Percentiles rank a stretch among this genome's conserved stretches.
phyloP scores from a whole-genome alignment of 2,797 vertebrate species.

The Anabas testudineus region DNA sequence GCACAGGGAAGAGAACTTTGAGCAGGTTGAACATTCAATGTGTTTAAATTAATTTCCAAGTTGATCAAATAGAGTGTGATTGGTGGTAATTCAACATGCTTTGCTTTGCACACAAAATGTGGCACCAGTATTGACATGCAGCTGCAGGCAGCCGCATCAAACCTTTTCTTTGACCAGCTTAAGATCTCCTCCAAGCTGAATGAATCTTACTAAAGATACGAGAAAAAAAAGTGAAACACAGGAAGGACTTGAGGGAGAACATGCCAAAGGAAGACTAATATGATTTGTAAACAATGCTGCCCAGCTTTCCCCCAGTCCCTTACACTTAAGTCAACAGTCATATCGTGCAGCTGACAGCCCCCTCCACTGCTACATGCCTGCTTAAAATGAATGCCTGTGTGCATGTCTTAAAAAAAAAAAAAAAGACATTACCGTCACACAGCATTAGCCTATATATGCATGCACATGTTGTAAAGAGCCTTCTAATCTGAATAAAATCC shows the following conservation, averaged over 20 bases:
- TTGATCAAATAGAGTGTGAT: slow-evolving; percentile 21
- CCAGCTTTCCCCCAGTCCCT: slow-evolving; percentile 28
- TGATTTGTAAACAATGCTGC: slow-evolving; percentile 48
- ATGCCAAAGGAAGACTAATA: slow-evolving; percentile 46
- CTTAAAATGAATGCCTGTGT: slow-evolving; percentile 29
- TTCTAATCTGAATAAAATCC: slow-evolving; percentile 27
- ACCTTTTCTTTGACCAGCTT: slow-evolving; percentile 3
- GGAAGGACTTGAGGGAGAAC: slow-evolving; percentile 28
- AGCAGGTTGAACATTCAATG: slow-evolving; percentile 26
- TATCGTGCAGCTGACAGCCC: slow-evolving; percentile 38
- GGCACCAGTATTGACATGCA: neutral
- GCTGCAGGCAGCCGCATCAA: neutral
- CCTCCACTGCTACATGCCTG: slow-evolving; percentile 23
- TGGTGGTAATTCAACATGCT: slow-evolving; percentile 16
- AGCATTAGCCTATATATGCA: slow-evolving; percentile 19
- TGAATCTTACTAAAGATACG: slow-evolving; percentile 20
- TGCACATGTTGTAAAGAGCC: slow-evolving; percentile 5
- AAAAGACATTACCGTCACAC: slow-evolving; percentile 12
- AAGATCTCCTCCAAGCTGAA: slow-evolving; percentile 20
- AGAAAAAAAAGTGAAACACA: slow-evolving; percentile 16
- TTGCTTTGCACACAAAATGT: slow-evolving; percentile 8
- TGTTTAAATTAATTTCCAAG: slow-evolving; percentile 26
- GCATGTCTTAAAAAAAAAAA: slow-evolving; percentile 9
- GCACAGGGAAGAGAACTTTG: slow-evolving; percentile 26
- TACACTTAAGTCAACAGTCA: slow-evolving; percentile 50